phyloP scores from a whole-genome alignment of 2,888 invertebrate genomes.

The Nomada ferruginata region DNA sequence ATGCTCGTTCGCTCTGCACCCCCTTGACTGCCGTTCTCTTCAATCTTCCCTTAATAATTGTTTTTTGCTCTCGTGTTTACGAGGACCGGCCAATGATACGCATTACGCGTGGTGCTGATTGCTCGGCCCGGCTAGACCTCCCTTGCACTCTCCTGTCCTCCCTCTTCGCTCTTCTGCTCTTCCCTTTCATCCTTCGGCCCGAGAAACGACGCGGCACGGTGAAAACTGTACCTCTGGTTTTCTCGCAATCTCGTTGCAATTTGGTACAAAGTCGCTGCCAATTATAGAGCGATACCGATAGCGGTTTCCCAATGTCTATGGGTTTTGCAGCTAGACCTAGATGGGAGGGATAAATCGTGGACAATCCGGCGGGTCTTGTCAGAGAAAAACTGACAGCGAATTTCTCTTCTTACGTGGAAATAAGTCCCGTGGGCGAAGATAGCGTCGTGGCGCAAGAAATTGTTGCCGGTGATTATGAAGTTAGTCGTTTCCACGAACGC shows the following conservation, averaged over 20 bases:
- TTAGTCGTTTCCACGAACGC: constrained; percentile 30
- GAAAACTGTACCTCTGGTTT: neutral
- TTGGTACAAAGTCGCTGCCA: too few species aligned
- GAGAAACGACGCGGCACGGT: too few species aligned
- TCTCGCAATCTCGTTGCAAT: neutral
- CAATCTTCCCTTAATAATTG: constrained; percentile 69
- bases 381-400: neutral
- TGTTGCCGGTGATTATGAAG: neutral
- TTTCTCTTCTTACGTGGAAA: constrained; percentile 22
- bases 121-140: constrained; percentile 38
- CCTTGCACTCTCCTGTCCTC: neutral
- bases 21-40: constrained; percentile 53
- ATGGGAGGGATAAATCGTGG: neutral
- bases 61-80: constrained; percentile 66
- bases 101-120: constrained; percentile 71
- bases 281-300: too few species aligned
- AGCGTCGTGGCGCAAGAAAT: neutral
- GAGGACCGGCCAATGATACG: constrained; percentile 74
- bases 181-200: neutral
- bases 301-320: too few species aligned
- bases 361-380: neutral
- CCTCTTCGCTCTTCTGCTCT: neutral
- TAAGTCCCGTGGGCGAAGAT: neutral
- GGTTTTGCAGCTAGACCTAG: too few species aligned
- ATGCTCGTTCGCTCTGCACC: constrained; percentile 52